These are phyloP conservation scores for Drosophila ironensis DNA, from an alignment of 1,140 invertebrate species.

Conservation along the genomic window DNA sequence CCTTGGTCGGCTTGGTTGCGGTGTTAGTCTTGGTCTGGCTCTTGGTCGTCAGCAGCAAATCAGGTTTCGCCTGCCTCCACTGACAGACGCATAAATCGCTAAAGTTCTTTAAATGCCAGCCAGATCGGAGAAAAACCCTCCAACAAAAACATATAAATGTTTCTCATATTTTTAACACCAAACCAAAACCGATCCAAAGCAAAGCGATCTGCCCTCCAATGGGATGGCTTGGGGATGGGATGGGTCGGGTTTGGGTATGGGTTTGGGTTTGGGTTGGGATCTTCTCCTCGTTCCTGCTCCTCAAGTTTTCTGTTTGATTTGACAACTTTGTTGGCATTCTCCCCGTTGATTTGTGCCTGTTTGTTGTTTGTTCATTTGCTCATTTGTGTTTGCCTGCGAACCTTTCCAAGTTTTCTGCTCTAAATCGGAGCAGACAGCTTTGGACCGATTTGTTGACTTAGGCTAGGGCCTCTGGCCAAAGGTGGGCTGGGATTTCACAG, in stretches of 20 bases:
- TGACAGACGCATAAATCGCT: slow-evolving; percentile 72
- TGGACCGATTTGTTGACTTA: slow-evolving; percentile 56
- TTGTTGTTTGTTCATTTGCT: slow-evolving; percentile 15
- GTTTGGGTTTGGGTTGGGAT: too few species aligned
- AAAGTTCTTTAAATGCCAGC: slow-evolving; percentile 67
- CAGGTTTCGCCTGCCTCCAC: slow-evolving; percentile 51
- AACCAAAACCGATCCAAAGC: slow-evolving; percentile 21
- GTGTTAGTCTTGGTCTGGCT: slow-evolving; percentile 13
- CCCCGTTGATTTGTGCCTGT: neutral
- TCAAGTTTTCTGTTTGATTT: slow-evolving; percentile 63
- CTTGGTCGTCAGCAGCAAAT: slow-evolving; percentile 54
- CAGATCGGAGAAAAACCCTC: slow-evolving; percentile 13
- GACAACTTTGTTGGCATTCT: slow-evolving; percentile 66
- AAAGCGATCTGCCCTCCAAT: slow-evolving; percentile 12
- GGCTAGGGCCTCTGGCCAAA: slow-evolving; percentile 17
- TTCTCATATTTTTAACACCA: slow-evolving; percentile 71
- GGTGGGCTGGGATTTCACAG: slow-evolving; percentile 4
- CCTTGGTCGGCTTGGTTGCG: slow-evolving; percentile 26
- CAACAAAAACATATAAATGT: slow-evolving; percentile 56
- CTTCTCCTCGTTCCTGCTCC: slow-evolving; percentile 27
- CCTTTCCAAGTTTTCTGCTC: slow-evolving; percentile 31
- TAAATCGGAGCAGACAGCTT: slow-evolving; percentile 32
- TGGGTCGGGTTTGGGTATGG: too few species aligned
- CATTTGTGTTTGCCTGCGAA: slow-evolving; percentile 34
- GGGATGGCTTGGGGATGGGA: too few species aligned